phyloP scores from a whole-genome alignment of 2,888 invertebrate species.

The Drosophila greeni region DNA sequence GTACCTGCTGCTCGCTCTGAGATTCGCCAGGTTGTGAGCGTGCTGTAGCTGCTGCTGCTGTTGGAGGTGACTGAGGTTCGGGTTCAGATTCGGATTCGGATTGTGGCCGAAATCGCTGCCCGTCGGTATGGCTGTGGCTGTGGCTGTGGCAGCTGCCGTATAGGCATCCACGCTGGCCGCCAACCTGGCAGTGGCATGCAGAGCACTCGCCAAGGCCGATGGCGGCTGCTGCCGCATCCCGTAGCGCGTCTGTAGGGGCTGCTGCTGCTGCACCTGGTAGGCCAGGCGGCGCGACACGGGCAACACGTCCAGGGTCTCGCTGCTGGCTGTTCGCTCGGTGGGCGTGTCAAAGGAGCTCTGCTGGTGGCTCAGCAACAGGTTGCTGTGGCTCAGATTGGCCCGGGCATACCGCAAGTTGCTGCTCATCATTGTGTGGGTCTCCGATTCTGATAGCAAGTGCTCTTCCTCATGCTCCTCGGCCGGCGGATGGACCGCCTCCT shows the following conservation, averaged over 20 bases:
- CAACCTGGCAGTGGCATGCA: constrained; percentile 67
- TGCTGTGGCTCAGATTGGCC: constrained; percentile 78
- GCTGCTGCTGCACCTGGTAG: constrained; percentile 26
- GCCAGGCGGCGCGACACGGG: constrained; percentile 22
- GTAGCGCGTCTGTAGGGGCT: background rate
- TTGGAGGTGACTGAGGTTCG: constrained; percentile 13
- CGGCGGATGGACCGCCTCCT: constrained; percentile 15
- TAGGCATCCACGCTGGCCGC: constrained; percentile 72
- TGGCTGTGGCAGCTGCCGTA: constrained; percentile 68
- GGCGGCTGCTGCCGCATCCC: constrained; percentile 19
- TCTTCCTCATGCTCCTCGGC: constrained; percentile 32
- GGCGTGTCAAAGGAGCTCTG: constrained; percentile 69
- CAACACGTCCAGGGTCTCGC: constrained; percentile 60
- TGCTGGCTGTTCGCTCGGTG: constrained; percentile 66
- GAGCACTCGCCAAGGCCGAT: constrained; percentile 61
- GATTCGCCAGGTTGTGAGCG: constrained; percentile 45
- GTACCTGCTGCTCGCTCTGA: constrained; percentile 64
- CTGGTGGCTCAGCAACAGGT: constrained; percentile 73
- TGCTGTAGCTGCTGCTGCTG: constrained; percentile 27
- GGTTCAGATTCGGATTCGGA: constrained; percentile 41
- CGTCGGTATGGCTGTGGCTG: constrained; percentile 40
- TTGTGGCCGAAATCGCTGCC: constrained; percentile 67
- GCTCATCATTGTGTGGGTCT: constrained; percentile 12
- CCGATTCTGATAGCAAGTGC: constrained; percentile 21
- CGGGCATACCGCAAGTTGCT: constrained; percentile 75